Base-by-base conservation (phyloP, 2,888 invertebrate species). In the Vanessa cardui region DNA sequence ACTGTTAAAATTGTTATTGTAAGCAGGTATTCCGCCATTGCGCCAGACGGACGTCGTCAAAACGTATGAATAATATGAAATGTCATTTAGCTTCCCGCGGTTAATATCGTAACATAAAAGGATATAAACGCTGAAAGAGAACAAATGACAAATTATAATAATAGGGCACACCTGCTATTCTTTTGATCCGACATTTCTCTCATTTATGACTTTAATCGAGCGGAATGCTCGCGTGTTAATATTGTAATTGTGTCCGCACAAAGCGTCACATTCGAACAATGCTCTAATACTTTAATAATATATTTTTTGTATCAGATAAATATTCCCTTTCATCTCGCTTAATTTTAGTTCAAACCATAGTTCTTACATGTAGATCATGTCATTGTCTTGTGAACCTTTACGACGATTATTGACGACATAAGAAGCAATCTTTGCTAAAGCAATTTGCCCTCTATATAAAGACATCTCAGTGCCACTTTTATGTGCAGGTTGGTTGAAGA, bases 171-270 rank as follows among this genome's bases (percentile, higher is more conserved):
- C 92, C 92, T 92, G 92, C 87, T 90, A 90, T 92, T 88, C 92
- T 91, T 91, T 91, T 90, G 92, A 92, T 92, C 91, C 82, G 82
- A 87, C 89, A 91, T 89, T 90, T 90, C 90, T 90, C 92, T 92
- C 91, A 91, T 92, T 92, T 92, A 92, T 92, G 91, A 90, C 81
- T 83, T 85, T 89, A 92, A 92, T 91, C 86, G 92, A 89, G 87
- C 90, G 90, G 86, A 88, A 88, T 90, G 84, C 84, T 85, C 81
- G 81, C 83, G 82, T 87, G 87, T 86, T 89, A 87, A 89, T 88
- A 86, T 65, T 58, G 71, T 84, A 87, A 84, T 89, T 85, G 82
- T 86, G 84, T 84, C 81, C 79, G 81, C 83, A 90, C 90, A 92
- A 92, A 89, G 90, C 86, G 78, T 76, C 80, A 82, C 83, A 75